Conservation (phyloP, 2,888 invertebrate genomes). For the Cephus nigrinus region DNA sequence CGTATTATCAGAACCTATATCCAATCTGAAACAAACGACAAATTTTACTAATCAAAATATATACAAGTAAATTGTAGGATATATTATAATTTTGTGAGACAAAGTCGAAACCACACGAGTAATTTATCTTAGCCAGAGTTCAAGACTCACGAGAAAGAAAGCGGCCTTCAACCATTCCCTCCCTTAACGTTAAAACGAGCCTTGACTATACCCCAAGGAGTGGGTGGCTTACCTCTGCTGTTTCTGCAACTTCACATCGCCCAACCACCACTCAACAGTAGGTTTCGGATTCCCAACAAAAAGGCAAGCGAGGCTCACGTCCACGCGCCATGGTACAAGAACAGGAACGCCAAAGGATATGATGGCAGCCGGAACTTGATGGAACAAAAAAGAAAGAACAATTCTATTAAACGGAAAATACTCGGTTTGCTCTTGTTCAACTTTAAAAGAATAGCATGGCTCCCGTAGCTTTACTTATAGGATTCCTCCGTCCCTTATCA, state of each 20-base stretch:
- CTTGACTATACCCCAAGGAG: not conserved
- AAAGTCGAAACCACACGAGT: not conserved
- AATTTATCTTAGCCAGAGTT: not conserved
- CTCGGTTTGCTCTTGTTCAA: not conserved
- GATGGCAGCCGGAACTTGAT: slow-evolving; percentile 69
- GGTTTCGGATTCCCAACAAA: slow-evolving; percentile 70
- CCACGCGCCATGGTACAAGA: slow-evolving; percentile 69
- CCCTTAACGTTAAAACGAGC: not conserved
- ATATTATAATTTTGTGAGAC: not conserved
- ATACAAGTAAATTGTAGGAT: not conserved
- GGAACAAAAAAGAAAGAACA: not conserved
- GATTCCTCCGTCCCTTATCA: slow-evolving; percentile 7
- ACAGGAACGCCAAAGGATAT: slow-evolving; percentile 71
- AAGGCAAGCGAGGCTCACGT: slow-evolving; percentile 69
- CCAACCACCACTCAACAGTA: slow-evolving; percentile 68
- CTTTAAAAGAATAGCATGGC: not conserved
- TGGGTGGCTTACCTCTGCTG: slow-evolving; percentile 52
- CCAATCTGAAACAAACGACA: slow-evolving; percentile 49
- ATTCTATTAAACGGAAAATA: not conserved
- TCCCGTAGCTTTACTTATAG: not conserved
- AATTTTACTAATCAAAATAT: not conserved
- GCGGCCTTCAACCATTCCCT: not conserved
- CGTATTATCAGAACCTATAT: slow-evolving; percentile 68
- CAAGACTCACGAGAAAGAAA: not conserved
- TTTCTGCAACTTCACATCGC: slow-evolving; percentile 62